Base-by-base conservation (phyloP, 2,797 vertebrate species). In the Distichodus sexfasciatus region DNA sequence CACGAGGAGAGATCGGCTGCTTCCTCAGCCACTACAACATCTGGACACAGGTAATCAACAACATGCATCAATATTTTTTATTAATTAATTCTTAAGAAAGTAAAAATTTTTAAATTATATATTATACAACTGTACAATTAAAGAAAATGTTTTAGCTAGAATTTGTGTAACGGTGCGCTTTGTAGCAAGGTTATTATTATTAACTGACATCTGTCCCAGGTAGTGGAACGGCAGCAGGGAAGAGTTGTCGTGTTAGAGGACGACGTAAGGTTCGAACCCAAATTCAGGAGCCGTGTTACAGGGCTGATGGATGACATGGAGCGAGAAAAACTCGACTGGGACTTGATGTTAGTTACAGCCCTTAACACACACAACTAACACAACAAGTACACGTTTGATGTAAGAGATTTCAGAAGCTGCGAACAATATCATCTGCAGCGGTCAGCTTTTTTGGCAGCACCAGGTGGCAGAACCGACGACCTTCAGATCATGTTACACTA, bases 11-110 rank as follows among this genome's bases (percentile, higher is more conserved):
- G 86, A 95, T 99, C 0, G 96, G 97, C 68, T 98, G 97, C 86
- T 99, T 99, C 83, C 95, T 99, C 12, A 98, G 97, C 74, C 97
- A 99, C 83, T 92, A 96, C 72, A 93, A 92, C 41, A 87, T 95
- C 78, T 98, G 96, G 96, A 94, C 84, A 50, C 90, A 97, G 94
- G 96, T 98, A 76, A 14, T 15, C 10, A 47, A 11, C n/a, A n/a
- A n/a, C n/a, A n/a, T n/a, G n/a, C n/a, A n/a, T n/a, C n/a, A n/a
- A n/a, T n/a, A n/a, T n/a, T n/a, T n/a, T n/a, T n/a, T n/a, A n/a
- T n/a, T n/a, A n/a, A n/a, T n/a, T n/a, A n/a, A n/a, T n/a, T n/a
- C n/a, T n/a, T n/a, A n/a, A n/a, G n/a, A n/a, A n/a, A n/a, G n/a
- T n/a, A n/a, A n/a, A n/a, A n/a, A n/a, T n/a, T n/a, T n/a, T n/a